phyloP scores from a whole-genome alignment of 2,797 vertebrate species.

The Phoeniculus purpureus region DNA sequence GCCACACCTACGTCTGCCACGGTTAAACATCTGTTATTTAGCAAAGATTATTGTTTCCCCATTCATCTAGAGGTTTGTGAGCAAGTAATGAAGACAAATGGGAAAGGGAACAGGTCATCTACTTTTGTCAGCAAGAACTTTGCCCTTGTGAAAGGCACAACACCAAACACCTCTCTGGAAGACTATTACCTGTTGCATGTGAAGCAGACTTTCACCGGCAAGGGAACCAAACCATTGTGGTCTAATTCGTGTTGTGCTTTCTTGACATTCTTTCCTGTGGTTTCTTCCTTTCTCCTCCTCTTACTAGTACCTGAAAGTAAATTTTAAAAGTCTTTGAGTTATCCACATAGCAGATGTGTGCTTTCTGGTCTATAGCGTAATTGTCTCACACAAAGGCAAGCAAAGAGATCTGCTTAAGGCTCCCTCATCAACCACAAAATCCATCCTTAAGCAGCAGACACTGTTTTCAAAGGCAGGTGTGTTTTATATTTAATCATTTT shows the following conservation, averaged over 20 bases:
- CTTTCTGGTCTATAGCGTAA: background rate
- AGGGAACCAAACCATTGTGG: constrained; percentile 92
- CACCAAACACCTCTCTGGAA: background rate
- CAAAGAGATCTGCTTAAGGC: background rate
- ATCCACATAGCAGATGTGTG: constrained; percentile 6
- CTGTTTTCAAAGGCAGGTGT: background rate
- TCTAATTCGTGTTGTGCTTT: constrained; percentile 95
- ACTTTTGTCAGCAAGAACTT: background rate
- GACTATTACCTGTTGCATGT: constrained; percentile 89
- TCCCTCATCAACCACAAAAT: background rate
- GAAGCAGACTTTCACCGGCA: constrained; percentile 97
- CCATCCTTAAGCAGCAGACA: background rate
- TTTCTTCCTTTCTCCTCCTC: constrained; percentile 93
- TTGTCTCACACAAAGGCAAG: background rate
- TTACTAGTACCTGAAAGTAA: constrained; percentile 92
- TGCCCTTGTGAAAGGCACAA: background rate
- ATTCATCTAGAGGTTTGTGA: background rate
- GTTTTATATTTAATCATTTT: background rate
- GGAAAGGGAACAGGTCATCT: background rate
- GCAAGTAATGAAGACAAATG: background rate
- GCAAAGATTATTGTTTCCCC: background rate
- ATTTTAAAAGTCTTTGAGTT: constrained; percentile 8
- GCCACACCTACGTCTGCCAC: background rate
- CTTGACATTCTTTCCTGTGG: constrained; percentile 91
- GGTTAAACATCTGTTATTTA: background rate